Conservation (phyloP, 2,888 invertebrate genomes). For the Lordiphosa andalusiaca region DNA sequence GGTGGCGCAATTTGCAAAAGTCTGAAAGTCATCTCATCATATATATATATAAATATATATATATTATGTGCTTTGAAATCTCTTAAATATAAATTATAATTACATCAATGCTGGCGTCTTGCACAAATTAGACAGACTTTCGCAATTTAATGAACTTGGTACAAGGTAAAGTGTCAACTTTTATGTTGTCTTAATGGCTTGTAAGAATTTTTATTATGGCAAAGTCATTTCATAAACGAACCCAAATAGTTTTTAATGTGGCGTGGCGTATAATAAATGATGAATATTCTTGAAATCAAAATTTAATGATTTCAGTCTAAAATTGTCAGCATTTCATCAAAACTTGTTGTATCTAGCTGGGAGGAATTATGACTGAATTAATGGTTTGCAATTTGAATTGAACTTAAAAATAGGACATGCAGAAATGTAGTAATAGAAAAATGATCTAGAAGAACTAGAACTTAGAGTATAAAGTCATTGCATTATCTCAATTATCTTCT, state of each 20-base stretch:
- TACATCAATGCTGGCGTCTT: background rate
- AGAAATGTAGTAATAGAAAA: too few relatives aligned
- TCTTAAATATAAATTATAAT: constrained; percentile 11
- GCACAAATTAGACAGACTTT: constrained; percentile 2
- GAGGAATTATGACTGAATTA: too few relatives aligned
- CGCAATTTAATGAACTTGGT: constrained; percentile 31
- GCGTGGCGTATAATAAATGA: background rate
- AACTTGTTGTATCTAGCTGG: background rate
- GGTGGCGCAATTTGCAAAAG: constrained; percentile 61
- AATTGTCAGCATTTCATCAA: background rate
- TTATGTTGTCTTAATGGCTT: constrained; percentile 41
- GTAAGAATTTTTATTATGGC: constrained; percentile 24
- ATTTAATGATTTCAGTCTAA: background rate
- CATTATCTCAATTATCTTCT: background rate
- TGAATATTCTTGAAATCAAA: background rate
- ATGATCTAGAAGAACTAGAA: too few relatives aligned
- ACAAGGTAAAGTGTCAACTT: constrained; percentile 24
- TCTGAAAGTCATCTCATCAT: constrained; percentile 26
- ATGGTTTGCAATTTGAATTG: too few relatives aligned
- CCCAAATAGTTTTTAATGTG: constrained; percentile 15
- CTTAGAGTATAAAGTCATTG: background rate
- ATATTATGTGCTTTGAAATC: constrained; percentile 9
- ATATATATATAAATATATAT: constrained; percentile 14
- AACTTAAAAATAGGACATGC: too few relatives aligned
- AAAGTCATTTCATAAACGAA: constrained; percentile 24